Conservation (phyloP, 2,888 invertebrate species). For the Macrosiphum euphorbiae region DNA sequence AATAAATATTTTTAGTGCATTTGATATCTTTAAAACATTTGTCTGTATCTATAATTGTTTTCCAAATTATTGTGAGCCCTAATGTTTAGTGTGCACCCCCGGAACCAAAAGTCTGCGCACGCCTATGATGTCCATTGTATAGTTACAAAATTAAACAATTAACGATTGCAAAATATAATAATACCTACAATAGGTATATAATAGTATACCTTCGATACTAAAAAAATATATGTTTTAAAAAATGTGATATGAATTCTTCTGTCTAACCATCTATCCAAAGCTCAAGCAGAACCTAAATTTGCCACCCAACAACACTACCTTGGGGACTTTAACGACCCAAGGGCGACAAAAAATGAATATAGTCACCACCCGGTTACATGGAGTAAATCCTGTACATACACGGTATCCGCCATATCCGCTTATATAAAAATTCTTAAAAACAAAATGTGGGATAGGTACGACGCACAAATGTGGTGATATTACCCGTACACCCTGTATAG, state of each 20-base stretch:
- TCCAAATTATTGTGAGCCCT: too few relatives aligned
- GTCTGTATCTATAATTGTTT: too few relatives aligned
- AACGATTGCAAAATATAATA: background rate
- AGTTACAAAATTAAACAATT: background rate
- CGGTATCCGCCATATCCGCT: background rate
- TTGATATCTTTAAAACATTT: too few relatives aligned
- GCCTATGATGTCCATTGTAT: too few relatives aligned
- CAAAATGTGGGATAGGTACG: background rate
- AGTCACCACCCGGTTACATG: too few relatives aligned
- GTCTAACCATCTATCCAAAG: background rate
- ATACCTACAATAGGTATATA: background rate
- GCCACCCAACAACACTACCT: background rate
- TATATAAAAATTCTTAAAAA: background rate
- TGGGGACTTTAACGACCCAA: background rate
- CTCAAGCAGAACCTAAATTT: background rate
- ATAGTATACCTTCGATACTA: too few relatives aligned
- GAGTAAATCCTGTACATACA: background rate
- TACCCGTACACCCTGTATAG: background rate
- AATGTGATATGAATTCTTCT: background rate
- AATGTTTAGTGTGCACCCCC: too few relatives aligned
- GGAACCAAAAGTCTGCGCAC: too few relatives aligned
- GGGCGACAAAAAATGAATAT: background rate
- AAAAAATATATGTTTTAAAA: background rate
- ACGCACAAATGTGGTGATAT: background rate
- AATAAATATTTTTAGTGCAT: too few relatives aligned